Conservation (phyloP, 2,113 vertebrate genomes). For the Colius striatus region DNA sequence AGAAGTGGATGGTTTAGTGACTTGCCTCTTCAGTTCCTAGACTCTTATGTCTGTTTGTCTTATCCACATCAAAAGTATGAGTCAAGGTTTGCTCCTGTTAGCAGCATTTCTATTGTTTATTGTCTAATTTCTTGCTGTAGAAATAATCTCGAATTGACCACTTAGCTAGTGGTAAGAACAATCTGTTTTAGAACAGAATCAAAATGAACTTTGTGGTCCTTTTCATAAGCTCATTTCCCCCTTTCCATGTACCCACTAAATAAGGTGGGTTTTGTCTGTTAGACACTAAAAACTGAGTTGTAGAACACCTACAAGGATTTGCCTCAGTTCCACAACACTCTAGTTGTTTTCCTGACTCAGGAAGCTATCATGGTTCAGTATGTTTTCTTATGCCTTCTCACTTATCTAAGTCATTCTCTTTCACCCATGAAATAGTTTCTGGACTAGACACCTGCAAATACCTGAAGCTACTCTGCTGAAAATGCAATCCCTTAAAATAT, state of each 20-base stretch:
- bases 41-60: neutral
- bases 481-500: neutral
- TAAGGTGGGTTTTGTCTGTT: neutral
- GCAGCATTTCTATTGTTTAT: neutral
- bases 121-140: neutral
- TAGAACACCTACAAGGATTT: neutral
- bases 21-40: neutral
- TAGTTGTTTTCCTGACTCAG: neutral
- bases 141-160: neutral
- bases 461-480: neutral
- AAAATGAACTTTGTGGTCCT: neutral
- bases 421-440: neutral
- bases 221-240: neutral
- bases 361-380: neutral
- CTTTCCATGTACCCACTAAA: neutral
- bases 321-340: neutral
- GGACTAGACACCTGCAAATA: neutral
- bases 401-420: neutral
- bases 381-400: neutral
- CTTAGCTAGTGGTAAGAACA: neutral
- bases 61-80: neutral
- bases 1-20: neutral
- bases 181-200: neutral
- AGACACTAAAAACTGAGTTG: neutral
- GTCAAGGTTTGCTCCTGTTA: neutral